phyloP scores from a whole-genome alignment of 2,797 vertebrate genomes.

The Ptychadena robeensis region DNA sequence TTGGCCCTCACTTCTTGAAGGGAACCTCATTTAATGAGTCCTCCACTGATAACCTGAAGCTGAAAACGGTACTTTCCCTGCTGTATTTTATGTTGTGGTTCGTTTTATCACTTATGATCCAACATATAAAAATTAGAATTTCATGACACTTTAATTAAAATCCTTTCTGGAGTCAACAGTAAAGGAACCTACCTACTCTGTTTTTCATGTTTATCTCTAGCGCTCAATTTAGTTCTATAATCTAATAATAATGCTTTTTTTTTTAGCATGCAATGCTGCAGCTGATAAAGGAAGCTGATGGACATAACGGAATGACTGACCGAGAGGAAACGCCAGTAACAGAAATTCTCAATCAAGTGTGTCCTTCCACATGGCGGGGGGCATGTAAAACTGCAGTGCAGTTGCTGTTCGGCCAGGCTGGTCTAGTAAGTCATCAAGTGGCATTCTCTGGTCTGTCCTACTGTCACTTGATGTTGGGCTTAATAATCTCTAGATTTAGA shows the following conservation, averaged over 20 bases:
- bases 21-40: slow-evolving; percentile 97
- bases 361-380: slow-evolving; percentile 96
- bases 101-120: too few species aligned
- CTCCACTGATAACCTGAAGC: slow-evolving; percentile 93
- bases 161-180: too few species aligned
- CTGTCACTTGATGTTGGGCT: neutral
- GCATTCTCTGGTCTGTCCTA: neutral
- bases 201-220: too few species aligned
- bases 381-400: slow-evolving; percentile 98
- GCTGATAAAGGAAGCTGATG: slow-evolving; percentile 92
- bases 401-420: slow-evolving; percentile 94
- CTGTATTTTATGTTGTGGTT: neutral
- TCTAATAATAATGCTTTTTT: neutral
- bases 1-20: slow-evolving; percentile 94
- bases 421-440: slow-evolving; percentile 84
- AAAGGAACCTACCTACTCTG: too few species aligned
- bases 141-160: too few species aligned
- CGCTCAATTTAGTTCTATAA: too few species aligned
- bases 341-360: slow-evolving; percentile 96
- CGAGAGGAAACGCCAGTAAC: slow-evolving; percentile 91
- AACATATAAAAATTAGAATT: too few species aligned
- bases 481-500: too few species aligned
- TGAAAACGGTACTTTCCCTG: slow-evolving; percentile 87
- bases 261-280: slow-evolving; percentile 92
- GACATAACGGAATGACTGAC: slow-evolving; percentile 87